phyloP scores from a whole-genome alignment of 2,113 vertebrate genomes.

The Sorex fumeus region DNA sequence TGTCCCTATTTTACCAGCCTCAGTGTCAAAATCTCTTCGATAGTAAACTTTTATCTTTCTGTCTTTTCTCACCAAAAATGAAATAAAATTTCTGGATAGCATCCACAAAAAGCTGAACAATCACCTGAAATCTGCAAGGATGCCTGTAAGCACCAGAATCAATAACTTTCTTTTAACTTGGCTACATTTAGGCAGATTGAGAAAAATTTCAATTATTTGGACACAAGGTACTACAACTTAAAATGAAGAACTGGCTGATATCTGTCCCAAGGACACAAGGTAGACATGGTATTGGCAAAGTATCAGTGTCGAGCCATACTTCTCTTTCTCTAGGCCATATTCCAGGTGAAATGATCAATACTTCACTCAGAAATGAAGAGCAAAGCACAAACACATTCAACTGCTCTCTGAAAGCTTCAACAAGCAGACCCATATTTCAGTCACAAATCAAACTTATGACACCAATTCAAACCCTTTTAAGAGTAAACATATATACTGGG shows the following conservation, averaged over 20 bases:
- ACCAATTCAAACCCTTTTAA: background rate
- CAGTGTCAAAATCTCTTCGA: slow-evolving; percentile 42
- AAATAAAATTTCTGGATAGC: slow-evolving; percentile 51
- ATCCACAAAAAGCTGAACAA: slow-evolving; percentile 48
- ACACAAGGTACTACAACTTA: background rate
- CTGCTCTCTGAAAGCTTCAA: background rate
- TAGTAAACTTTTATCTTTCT: background rate
- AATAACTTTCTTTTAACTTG: slow-evolving; percentile 15
- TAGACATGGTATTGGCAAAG: background rate
- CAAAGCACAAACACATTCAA: background rate
- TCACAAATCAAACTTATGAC: background rate
- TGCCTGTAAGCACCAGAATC: slow-evolving; percentile 31
- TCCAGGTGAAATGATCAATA: background rate
- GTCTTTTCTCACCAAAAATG: slow-evolving; percentile 10
- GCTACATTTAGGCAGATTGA: slow-evolving; percentile 54
- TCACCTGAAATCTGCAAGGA: slow-evolving; percentile 47
- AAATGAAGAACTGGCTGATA: background rate
- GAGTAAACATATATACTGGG: background rate
- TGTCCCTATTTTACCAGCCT: background rate
- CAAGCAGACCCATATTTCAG: background rate
- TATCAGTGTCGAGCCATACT: background rate
- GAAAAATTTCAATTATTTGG: background rate
- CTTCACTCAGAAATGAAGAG: background rate
- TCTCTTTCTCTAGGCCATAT: slow-evolving; percentile 26
- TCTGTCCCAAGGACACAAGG: background rate